Conservation (phyloP, 2,888 invertebrate species). For the Mantis religiosa region DNA sequence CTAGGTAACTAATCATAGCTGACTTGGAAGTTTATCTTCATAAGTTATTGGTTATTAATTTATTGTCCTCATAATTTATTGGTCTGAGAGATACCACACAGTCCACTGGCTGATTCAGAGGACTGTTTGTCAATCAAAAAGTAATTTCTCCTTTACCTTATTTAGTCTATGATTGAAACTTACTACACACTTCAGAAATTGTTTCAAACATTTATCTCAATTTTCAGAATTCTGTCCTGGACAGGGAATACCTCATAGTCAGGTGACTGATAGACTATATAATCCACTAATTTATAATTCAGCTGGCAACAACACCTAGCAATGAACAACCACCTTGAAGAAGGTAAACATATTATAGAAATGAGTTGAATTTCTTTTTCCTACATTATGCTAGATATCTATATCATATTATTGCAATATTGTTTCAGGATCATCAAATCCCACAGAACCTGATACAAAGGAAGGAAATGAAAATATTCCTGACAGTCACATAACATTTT, state of each 20-base stretch:
- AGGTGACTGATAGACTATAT: neutral
- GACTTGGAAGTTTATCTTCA: too few species aligned
- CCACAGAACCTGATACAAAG: neutral
- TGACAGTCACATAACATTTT: neutral
- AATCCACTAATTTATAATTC: neutral
- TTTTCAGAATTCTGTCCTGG: neutral
- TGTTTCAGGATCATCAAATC: neutral
- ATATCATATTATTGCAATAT: neutral
- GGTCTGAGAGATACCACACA: too few species aligned
- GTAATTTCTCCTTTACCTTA: too few species aligned
- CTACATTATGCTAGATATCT: neutral
- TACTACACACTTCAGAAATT: too few species aligned
- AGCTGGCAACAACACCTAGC: neutral
- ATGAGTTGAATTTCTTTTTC: neutral
- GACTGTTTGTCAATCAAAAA: too few species aligned
- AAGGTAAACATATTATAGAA: neutral
- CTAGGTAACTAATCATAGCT: too few species aligned
- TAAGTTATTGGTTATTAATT: too few species aligned
- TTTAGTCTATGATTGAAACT: too few species aligned
- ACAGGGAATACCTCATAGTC: neutral
- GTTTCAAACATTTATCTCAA: neutral
- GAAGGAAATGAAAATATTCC: neutral
- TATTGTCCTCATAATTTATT: too few species aligned
- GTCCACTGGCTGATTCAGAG: too few species aligned
- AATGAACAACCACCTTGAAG: neutral